phyloP scores from a whole-genome alignment of 2,888 invertebrate genomes.

The Polydesmus complanatus region DNA sequence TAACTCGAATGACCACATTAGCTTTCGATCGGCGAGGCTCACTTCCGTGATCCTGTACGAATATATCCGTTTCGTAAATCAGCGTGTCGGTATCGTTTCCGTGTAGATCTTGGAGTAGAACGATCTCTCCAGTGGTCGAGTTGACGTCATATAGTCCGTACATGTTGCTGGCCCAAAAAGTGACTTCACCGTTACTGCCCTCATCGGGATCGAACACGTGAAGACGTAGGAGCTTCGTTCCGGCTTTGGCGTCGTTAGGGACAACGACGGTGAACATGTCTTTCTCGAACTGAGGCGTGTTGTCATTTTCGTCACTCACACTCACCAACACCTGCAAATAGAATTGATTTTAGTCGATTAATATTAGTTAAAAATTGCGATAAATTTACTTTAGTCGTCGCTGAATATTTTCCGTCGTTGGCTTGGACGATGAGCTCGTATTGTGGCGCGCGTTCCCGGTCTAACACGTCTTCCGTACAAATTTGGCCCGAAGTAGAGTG shows the following conservation, averaged over 20 bases:
- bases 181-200: constrained; percentile 26
- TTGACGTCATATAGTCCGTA: constrained; percentile 26
- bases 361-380: neutral
- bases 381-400: constrained; percentile 15
- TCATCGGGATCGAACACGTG: constrained; percentile 25
- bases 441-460: constrained; percentile 16
- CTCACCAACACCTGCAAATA: constrained; percentile 10
- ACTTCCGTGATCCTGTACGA: constrained; percentile 25
- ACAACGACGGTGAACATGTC: constrained; percentile 24
- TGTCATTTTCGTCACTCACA: constrained; percentile 25
- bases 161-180: constrained; percentile 27
- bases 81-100: constrained; percentile 19
- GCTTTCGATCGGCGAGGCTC: constrained; percentile 24
- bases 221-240: constrained; percentile 23
- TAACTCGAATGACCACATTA: constrained; percentile 22
- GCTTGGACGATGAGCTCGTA: constrained; percentile 19
- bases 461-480: constrained; percentile 18
- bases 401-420: constrained; percentile 16
- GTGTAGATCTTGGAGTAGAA: constrained; percentile 18
- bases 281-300: constrained; percentile 25
- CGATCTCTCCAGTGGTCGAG: constrained; percentile 24
- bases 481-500: constrained; percentile 18
- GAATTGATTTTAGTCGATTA: neutral
- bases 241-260: constrained; percentile 23
- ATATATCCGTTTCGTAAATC: constrained; percentile 25